Evolutionary conservation across 2,888 invertebrate genomes (phyloP), one percentile per base, ranked within the genome.

Genomic region (Hypolimnas misippus): DNA sequence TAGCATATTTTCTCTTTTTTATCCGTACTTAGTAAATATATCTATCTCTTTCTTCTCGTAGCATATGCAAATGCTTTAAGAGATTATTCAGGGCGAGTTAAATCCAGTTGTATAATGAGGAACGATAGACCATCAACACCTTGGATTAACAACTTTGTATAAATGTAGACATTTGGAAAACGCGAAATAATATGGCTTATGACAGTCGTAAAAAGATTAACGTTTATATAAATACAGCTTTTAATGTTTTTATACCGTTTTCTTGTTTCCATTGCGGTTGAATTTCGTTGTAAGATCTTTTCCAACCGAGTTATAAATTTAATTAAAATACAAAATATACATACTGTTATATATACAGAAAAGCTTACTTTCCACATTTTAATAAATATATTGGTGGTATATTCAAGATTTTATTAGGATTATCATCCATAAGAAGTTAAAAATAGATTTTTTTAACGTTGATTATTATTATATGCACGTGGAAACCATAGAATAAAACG

Each of bases 21-120:
- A 21, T 21, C 44, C 12, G 12, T 21, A 17, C 12, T 5, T 10
- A 21, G 17, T n/a, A 42, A 17, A 49, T 42, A 17, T 14, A 25
- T 6, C 14, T 14, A 1, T 49, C 49, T 49, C 46, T 12, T 12
- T 21, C 6, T 35, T 3, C 7, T n/a, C 8, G 21, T 21, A 49
- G 49, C 71, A 53, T 62, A 71, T 77, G 73, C 73, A 69, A 75
- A 77, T 77, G 65, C 77, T 70, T 67, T 12, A 49, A 65, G 67
- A 73, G 76, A 76, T 82, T 81, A 76, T 75, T 71, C 72, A 72
- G 73, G 74, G 71, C 71, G 74, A 78, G 66, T 70, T 78, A 78
- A 77, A 82, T 83, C 78, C 81, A 77, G 79, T 76, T 76, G 75
- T 76, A 74, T 84, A 86, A 83, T 84, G 84, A 85, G 84, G 78